These are phyloP conservation scores for Keiferia lycopersicella DNA, from an alignment of 2,888 invertebrate genomes.

Conservation along the genomic window DNA sequence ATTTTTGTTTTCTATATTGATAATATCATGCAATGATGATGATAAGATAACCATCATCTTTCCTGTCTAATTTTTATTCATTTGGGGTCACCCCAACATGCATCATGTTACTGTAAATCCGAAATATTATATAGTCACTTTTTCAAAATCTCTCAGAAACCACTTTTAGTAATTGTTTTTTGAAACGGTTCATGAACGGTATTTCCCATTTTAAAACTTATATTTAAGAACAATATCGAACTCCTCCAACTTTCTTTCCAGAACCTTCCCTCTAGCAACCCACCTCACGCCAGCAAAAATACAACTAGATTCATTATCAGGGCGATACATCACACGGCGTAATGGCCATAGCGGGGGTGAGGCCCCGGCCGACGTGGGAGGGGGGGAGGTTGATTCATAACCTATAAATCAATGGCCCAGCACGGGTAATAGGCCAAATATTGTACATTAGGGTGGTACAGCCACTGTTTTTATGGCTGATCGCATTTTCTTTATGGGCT, in stretches of 20 bases:
- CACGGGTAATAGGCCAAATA: slow-evolving; percentile 76
- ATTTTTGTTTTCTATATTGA: too few species aligned
- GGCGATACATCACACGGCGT: slow-evolving; percentile 66
- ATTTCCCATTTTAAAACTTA: too few species aligned
- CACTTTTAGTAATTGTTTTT: too few species aligned
- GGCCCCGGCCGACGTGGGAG: slow-evolving; percentile 26
- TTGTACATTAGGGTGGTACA: slow-evolving; percentile 51
- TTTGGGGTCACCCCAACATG: too few species aligned
- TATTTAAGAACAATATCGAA: background rate
- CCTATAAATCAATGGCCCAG: slow-evolving; percentile 64
- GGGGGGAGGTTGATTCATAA: slow-evolving; percentile 62
- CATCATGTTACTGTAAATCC: too few species aligned
- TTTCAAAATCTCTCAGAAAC: too few species aligned
- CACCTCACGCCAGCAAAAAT: slow-evolving; percentile 64
- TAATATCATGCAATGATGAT: too few species aligned
- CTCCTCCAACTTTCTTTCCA: background rate
- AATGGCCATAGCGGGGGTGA: slow-evolving; percentile 44
- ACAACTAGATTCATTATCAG: slow-evolving; percentile 78
- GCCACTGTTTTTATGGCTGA: slow-evolving; percentile 24
- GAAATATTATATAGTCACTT: too few species aligned
- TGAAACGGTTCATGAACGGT: too few species aligned
- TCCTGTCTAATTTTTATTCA: too few species aligned
- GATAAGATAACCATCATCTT: too few species aligned
- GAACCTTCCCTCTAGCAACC: slow-evolving; percentile 39
- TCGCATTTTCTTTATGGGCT: slow-evolving; percentile 25